Conservation (phyloP, 2,113 vertebrate genomes). For the Alectura lathami region DNA sequence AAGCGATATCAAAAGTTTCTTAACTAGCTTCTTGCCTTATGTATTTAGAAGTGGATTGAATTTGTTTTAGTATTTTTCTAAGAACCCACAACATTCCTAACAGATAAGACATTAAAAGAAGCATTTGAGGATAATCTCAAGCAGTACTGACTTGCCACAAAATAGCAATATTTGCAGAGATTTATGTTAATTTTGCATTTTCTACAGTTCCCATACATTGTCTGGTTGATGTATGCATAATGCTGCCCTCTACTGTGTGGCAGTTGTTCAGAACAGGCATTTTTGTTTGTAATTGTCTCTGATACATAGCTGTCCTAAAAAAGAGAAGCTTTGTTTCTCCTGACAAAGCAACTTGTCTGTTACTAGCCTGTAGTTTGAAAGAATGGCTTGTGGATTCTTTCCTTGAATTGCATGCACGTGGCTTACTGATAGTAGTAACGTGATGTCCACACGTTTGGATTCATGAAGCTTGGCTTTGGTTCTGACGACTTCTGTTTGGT, state of each 20-base stretch:
- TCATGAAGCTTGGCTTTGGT: background rate
- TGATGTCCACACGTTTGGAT: background rate
- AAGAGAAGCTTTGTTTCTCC: background rate
- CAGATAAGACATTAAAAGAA: background rate
- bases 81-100: background rate
- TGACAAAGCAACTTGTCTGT: background rate
- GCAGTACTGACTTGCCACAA: background rate
- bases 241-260: background rate
- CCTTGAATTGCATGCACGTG: background rate
- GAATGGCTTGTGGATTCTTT: constrained; percentile 17
- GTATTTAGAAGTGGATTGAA: background rate
- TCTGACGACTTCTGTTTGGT: background rate
- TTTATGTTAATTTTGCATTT: background rate
- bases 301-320: background rate
- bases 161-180: background rate
- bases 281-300: background rate
- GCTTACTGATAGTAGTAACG: background rate
- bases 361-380: background rate
- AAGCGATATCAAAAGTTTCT: background rate
- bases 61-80: background rate
- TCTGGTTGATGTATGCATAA: background rate
- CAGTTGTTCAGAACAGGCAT: background rate
- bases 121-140: background rate
- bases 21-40: background rate
- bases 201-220: background rate